phyloP scores from a whole-genome alignment of 2,113 vertebrate genomes.

The Polypterus bichir region DNA sequence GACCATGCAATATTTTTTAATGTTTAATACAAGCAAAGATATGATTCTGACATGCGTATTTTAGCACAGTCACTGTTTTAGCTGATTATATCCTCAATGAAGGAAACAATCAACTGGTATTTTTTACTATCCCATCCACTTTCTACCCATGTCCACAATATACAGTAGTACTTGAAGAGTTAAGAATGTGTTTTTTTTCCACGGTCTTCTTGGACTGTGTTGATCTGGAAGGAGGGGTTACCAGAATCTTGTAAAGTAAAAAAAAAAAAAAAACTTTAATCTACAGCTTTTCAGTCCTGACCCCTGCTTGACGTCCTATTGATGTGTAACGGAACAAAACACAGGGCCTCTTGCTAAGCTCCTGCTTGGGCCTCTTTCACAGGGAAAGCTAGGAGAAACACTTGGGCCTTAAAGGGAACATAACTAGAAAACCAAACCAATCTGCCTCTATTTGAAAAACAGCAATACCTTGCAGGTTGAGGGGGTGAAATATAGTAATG shows the following conservation, averaged over 20 bases:
- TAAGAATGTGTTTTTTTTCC: conserved; percentile 53
- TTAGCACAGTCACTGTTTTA: no score
- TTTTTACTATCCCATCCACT: no score
- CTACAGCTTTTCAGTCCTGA: conserved; percentile 57
- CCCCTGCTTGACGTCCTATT: conserved; percentile 62
- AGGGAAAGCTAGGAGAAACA: conserved; percentile 32
- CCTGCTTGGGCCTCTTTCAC: conserved; percentile 43
- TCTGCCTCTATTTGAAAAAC: no score
- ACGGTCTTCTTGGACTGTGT: conserved; percentile 51
- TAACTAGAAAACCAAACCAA: conserved; percentile 15
- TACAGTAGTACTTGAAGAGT: conserved; percentile 34
- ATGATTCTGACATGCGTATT: no score
- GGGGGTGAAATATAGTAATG: no score
- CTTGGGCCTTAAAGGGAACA: conserved; percentile 35
- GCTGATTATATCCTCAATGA: no score
- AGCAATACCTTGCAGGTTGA: no score
- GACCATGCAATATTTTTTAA: no score
- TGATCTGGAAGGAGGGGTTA: conserved; percentile 55
- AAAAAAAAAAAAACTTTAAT: conserved; percentile 47
- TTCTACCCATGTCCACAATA: no score
- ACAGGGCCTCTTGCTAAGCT: conserved; percentile 76
- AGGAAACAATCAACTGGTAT: no score
- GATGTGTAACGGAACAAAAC: conserved; percentile 76
- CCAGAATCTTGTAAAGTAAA: conserved; percentile 49
- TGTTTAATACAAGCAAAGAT: no score